Conservation (phyloP, 2,797 vertebrate species). For the Sebastes hopkinsi region DNA sequence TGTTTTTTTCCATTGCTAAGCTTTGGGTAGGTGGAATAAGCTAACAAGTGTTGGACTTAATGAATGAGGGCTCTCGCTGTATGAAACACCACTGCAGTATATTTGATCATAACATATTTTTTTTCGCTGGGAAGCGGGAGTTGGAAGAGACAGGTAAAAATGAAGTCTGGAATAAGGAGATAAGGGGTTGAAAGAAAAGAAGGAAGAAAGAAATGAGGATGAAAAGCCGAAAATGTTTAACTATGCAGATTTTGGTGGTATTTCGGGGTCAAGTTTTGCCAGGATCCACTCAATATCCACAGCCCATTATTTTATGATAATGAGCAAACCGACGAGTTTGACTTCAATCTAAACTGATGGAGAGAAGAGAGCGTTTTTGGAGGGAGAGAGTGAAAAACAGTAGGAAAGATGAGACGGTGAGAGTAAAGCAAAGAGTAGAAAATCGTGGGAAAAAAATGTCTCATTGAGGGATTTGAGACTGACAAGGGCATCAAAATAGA, state of each 20-base stretch:
- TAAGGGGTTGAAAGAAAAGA: neutral
- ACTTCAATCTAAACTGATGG: constrained; percentile 58
- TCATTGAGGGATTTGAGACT: constrained; percentile 54
- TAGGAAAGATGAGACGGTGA: constrained; percentile 8
- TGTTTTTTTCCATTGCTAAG: constrained; percentile 2
- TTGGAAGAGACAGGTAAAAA: constrained; percentile 22
- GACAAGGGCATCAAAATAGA: constrained; percentile 55
- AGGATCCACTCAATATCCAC: constrained; percentile 58
- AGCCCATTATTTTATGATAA: constrained; percentile 85
- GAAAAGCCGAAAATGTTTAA: constrained; percentile 42
- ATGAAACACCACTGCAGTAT: constrained; percentile 51
- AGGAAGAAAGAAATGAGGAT: neutral
- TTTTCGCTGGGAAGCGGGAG: constrained; percentile 8
- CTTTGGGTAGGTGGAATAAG: neutral
- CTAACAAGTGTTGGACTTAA: constrained; percentile 69
- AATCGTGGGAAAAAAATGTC: neutral
- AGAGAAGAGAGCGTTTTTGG: constrained; percentile 18
- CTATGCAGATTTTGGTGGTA: constrained; percentile 35
- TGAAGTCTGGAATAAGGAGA: constrained; percentile 22
- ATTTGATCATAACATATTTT: constrained; percentile 55
- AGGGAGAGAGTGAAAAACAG: neutral
- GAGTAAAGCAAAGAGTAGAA: constrained; percentile 13
- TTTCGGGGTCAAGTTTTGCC: constrained; percentile 50
- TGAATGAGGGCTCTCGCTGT: constrained; percentile 47
- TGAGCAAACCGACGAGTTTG: constrained; percentile 66